phyloP scores from a whole-genome alignment of 2,113 vertebrate genomes.

The Eretmodus cyanostictus region DNA sequence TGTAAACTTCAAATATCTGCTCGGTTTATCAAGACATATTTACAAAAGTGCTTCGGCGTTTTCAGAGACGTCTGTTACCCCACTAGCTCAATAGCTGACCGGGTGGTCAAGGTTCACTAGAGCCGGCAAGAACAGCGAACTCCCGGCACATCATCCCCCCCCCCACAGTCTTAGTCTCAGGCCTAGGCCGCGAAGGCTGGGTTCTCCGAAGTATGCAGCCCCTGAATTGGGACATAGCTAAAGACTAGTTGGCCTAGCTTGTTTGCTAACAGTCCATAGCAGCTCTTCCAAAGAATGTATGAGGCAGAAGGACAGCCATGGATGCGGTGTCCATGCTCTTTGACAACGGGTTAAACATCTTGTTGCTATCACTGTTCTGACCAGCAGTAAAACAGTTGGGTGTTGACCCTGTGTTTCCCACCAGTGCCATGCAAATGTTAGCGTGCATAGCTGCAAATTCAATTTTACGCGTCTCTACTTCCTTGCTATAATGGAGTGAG shows the following conservation, averaged over 20 bases:
- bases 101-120: background rate
- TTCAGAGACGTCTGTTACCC: background rate
- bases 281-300: background rate
- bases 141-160: background rate
- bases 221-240: background rate
- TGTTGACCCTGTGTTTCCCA: background rate
- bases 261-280: background rate
- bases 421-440: background rate
- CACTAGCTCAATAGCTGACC: background rate
- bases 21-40: background rate
- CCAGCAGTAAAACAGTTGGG: background rate
- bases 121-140: background rate
- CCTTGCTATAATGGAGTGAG: background rate
- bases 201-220: background rate
- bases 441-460: background rate
- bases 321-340: background rate
- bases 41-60: fast-evolving
- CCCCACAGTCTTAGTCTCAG: background rate
- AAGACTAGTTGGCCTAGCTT: background rate
- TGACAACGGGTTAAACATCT: background rate
- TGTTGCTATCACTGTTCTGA: background rate
- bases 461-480: background rate
- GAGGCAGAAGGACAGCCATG: background rate
- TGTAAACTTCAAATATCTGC: background rate
- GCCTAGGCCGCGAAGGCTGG: background rate